These are phyloP conservation scores for Ectropis crepuscularia DNA, from an alignment of 2,888 invertebrate species.

Conservation along the genomic window DNA sequence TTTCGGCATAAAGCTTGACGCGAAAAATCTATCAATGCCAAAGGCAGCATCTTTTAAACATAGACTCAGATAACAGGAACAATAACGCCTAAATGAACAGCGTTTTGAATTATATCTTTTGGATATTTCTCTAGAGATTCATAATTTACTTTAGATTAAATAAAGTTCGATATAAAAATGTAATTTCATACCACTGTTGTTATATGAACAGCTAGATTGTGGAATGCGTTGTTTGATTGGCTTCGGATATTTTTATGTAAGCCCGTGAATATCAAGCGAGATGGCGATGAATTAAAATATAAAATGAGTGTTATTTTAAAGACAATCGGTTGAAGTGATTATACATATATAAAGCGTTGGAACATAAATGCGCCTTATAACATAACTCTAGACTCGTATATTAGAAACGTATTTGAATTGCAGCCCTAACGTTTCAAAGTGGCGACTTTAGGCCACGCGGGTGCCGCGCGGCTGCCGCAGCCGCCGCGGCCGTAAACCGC, in stretches of 20 bases:
- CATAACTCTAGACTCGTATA: too few relatives aligned
- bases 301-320: not conserved
- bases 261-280: too few relatives aligned
- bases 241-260: too few relatives aligned
- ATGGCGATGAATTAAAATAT: too few relatives aligned
- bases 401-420: not conserved
- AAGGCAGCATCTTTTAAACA: conserved; percentile 26
- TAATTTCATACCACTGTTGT: too few relatives aligned
- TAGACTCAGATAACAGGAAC: conserved; percentile 25
- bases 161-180: not conserved
- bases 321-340: not conserved
- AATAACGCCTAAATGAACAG: too few relatives aligned
- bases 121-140: not conserved
- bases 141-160: not conserved
- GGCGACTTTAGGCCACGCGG: too few relatives aligned
- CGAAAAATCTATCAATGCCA: conserved; percentile 42
- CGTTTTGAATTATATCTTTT: conserved; percentile 1
- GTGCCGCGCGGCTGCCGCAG: too few relatives aligned
- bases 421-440: conserved; percentile 1
- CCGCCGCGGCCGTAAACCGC: too few relatives aligned
- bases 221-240: too few relatives aligned
- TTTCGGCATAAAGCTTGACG: conserved; percentile 23
- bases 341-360: too few relatives aligned
- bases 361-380: not conserved
- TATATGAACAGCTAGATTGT: too few relatives aligned